These are phyloP conservation scores for Hoplodrina blanda DNA, from an alignment of 2,888 invertebrate genomes.

Conservation along the genomic window DNA sequence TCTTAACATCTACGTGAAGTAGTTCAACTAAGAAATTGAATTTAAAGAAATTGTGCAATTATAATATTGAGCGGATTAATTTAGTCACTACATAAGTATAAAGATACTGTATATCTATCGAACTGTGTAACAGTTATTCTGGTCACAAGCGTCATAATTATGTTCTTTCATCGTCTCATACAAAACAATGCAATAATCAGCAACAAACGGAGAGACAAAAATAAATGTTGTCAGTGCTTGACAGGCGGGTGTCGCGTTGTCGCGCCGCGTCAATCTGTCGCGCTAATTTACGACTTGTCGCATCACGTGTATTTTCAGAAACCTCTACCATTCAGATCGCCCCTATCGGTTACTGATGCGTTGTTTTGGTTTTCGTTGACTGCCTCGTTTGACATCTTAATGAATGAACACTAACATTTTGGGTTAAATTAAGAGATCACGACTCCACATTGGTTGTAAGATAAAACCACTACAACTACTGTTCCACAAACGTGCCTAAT, in stretches of 20 bases:
- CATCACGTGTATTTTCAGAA: constrained; percentile 62
- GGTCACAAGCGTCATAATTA: constrained; percentile 12
- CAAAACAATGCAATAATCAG: constrained; percentile 59
- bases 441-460: neutral
- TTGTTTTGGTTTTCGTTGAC: constrained; percentile 48
- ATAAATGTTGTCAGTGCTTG: constrained; percentile 71
- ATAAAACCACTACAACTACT: neutral
- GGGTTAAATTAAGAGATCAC: constrained; percentile 23
- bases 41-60: constrained; percentile 23
- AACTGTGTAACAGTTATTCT: constrained; percentile 19
- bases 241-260: constrained; percentile 70
- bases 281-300: constrained; percentile 75
- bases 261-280: constrained; percentile 77
- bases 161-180: constrained; percentile 32
- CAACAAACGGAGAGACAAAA: constrained; percentile 59
- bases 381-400: constrained; percentile 48
- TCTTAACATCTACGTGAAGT: constrained; percentile 39
- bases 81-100: neutral
- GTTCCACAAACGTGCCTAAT: neutral
- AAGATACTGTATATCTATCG: neutral
- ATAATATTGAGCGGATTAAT: constrained; percentile 3
- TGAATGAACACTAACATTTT: constrained; percentile 38
- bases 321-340: constrained; percentile 49
- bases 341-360: constrained; percentile 58
- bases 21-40: constrained; percentile 33